phyloP scores from a whole-genome alignment of 35 echinoderm and acorn worm genomes.

The Ophiothrix spiculata region DNA sequence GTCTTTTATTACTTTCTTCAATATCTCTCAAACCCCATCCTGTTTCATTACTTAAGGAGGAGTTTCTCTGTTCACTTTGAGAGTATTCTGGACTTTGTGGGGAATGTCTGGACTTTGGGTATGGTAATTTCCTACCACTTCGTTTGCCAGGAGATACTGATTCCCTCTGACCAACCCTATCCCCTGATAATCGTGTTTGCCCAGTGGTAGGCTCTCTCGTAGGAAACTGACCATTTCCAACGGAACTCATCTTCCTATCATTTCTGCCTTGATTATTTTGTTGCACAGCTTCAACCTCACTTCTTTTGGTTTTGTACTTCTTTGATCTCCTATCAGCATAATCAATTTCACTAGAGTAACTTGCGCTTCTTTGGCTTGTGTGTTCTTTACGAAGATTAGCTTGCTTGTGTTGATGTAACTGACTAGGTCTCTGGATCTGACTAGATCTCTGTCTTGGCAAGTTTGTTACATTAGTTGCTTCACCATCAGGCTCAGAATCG shows the following conservation, averaged over 20 bases:
- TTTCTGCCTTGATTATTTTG: background rate
- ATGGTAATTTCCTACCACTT: too few species aligned
- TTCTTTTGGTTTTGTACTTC: background rate
- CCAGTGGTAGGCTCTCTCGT: background rate
- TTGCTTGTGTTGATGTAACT: background rate
- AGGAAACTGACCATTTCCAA: background rate
- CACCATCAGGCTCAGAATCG: background rate
- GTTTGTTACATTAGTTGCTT: background rate
- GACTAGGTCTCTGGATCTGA: background rate
- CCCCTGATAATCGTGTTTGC: background rate
- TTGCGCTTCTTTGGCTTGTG: background rate
- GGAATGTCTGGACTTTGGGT: too few species aligned
- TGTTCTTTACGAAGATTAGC: background rate
- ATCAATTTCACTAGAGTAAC: background rate
- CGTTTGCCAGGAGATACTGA: too few species aligned
- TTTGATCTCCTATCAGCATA: background rate
- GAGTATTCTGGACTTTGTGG: too few species aligned
- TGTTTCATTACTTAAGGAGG: too few species aligned
- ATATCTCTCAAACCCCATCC: too few species aligned
- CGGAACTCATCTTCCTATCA: background rate
- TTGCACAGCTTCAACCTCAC: background rate
- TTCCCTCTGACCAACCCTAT: too few species aligned
- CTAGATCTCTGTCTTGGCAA: background rate
- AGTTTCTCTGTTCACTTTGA: too few species aligned
- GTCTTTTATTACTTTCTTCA: too few species aligned